Evolutionary conservation across 2,888 invertebrate species (phyloP), one percentile per base, ranked within the genome.

Genomic region (Charanyca ferruginea): DNA sequence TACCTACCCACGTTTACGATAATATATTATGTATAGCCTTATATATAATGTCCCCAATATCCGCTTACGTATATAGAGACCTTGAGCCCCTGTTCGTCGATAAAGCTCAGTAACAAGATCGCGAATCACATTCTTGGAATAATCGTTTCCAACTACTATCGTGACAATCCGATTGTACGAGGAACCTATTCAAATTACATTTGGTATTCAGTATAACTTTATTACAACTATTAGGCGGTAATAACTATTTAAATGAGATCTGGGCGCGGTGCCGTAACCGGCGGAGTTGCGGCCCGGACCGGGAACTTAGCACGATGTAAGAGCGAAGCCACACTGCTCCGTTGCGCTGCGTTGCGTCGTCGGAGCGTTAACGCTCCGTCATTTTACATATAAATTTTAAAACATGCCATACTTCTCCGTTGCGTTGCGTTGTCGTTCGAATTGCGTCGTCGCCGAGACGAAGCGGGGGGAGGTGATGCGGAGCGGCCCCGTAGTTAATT

Each of bases 211-310:
- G 54, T 67, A 55, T 73, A 73, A 73, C 47, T 76, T 79, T 73
- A 80, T 72, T 68, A 70, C 66, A 64, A 68, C 77, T 66, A 59
- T 65, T 65, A 72, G 22, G 47, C 6, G 47, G 62, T 73, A 63
- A 63, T 77, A 73, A 60, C 60, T 62, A 66, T 67, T 80, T 66
- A 55, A 63, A 73, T 71, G 72, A 57, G 69, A 63, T 63, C 47
- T 48, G 60, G 49, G 44, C 42, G 32, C 60, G 54, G 22, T 9
- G 35, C n/a, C n/a, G n/a, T n/a, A n/a, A n/a, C n/a, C 53, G 22
- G 28, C 32, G 18, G 52, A 11, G 52, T 1, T 18, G 55, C 18
- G 45, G 65, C 7, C 42, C 47, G 55, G 28, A 16, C 41, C 38
- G 32, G 23, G 38, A 58, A 28, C 20, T 53, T 47, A 73, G 52